These are phyloP conservation scores for Clarias macrocephalus DNA, from an alignment of 2,113 vertebrate genomes.

Conservation along the genomic window DNA sequence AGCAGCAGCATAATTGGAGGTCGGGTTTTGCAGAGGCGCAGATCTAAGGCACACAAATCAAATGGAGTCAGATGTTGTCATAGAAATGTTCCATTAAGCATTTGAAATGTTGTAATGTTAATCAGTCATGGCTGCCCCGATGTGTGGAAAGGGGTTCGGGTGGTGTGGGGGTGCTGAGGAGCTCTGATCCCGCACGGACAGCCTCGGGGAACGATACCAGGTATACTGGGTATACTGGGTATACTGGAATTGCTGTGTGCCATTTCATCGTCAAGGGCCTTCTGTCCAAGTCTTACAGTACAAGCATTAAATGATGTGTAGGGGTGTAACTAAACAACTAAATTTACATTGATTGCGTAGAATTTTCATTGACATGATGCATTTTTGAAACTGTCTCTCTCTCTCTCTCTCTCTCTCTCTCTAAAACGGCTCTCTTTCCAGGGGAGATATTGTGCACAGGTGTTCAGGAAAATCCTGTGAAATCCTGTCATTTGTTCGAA, in stretches of 20 bases:
- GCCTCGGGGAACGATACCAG: not conserved
- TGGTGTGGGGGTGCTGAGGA: not conserved
- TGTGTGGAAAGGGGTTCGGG: conserved; percentile 11
- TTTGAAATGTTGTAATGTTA: conserved; percentile 26
- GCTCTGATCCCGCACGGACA: not conserved
- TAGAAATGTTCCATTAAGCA: conserved; percentile 27
- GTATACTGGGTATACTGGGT: not conserved
- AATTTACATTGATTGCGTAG: not conserved
- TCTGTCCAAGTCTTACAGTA: not conserved
- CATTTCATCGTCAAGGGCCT: not conserved
- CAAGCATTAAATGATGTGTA: not conserved
- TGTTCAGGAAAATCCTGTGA: not conserved
- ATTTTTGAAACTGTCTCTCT: not conserved
- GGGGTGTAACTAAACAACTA: not conserved
- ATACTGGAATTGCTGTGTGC: not conserved
- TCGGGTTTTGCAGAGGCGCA: conserved; percentile 7
- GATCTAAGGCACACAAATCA: conserved; percentile 36
- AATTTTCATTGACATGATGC: not conserved
- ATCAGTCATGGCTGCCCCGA: conserved; percentile 9
- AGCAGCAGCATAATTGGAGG: conserved; percentile 10
- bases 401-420: too few relatives aligned
- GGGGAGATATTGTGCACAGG: not conserved
- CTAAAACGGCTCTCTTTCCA: not conserved
- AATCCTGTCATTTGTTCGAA: not conserved
- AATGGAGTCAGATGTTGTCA: conserved; percentile 40